phyloP scores from a whole-genome alignment of 2,888 invertebrate genomes.

The Hemithea aestivaria region DNA sequence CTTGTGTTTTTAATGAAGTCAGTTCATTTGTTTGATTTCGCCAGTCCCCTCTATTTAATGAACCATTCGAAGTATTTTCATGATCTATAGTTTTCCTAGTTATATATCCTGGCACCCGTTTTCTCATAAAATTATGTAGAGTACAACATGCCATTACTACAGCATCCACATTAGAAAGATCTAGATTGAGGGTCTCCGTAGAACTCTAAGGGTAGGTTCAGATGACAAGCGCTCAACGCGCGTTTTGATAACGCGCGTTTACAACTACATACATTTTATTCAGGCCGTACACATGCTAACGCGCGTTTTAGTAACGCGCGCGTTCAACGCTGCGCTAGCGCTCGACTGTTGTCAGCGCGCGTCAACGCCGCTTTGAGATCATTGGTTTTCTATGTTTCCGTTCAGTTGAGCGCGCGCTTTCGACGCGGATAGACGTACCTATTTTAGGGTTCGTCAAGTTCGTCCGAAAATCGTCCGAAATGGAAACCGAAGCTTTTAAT shows the following conservation, averaged over 20 bases:
- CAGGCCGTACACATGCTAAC: slow-evolving; percentile 26
- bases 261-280: slow-evolving; percentile 27
- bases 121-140: slow-evolving; percentile 28
- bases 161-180: too few species aligned
- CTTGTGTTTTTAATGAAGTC: too few species aligned
- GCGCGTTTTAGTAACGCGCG: slow-evolving; percentile 24
- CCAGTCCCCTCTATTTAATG: too few species aligned
- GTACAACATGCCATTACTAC: slow-evolving; percentile 22
- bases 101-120: too few species aligned
- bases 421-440: slow-evolving; percentile 12
- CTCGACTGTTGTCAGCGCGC: slow-evolving; percentile 23
- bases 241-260: slow-evolving; percentile 25
- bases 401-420: slow-evolving; percentile 1
- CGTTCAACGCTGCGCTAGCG: slow-evolving; percentile 27
- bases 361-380: slow-evolving; percentile 11
- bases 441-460: slow-evolving; percentile 14
- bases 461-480: slow-evolving; percentile 16
- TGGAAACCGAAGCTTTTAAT: slow-evolving; percentile 16
- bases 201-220: slow-evolving; percentile 2
- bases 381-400: too few species aligned
- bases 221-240: slow-evolving; percentile 16
- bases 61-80: too few species aligned
- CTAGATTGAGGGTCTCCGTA: too few species aligned
- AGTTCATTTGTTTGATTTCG: too few species aligned
- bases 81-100: too few species aligned